phyloP scores from a whole-genome alignment of 1,140 invertebrate genomes.

The Oedothorax gibbosus region DNA sequence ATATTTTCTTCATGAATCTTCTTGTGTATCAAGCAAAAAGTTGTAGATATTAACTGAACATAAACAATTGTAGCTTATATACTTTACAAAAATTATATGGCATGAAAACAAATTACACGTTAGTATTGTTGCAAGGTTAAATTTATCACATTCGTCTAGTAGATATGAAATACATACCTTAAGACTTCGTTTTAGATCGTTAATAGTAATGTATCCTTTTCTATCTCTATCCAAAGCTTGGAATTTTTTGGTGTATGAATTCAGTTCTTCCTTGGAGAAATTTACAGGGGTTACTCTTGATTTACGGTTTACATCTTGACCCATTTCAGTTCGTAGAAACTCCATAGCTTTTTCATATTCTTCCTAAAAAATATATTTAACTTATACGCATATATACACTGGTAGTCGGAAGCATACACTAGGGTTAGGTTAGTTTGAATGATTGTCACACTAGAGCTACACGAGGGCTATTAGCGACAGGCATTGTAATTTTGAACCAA shows the following conservation, averaged over 20 bases:
- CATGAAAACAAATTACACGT: too few species aligned
- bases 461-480: too few species aligned
- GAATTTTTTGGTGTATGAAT: slow-evolving; percentile 94
- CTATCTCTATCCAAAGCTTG: slow-evolving; percentile 93
- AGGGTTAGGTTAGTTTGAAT: too few species aligned
- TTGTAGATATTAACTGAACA: too few species aligned
- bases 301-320: slow-evolving; percentile 89
- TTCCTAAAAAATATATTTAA: slow-evolving; percentile 48
- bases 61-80: too few species aligned
- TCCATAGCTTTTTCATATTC: slow-evolving; percentile 84
- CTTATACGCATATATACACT: not conserved
- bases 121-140: too few species aligned
- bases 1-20: too few species aligned
- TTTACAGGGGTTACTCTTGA: slow-evolving; percentile 89
- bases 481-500: too few species aligned
- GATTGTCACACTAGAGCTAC: too few species aligned
- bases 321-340: slow-evolving; percentile 96
- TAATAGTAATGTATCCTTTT: slow-evolving; percentile 98
- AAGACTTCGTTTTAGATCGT: slow-evolving; percentile 92
- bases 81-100: too few species aligned
- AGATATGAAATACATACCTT: slow-evolving; percentile 77
- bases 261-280: slow-evolving; percentile 93
- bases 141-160: not conserved
- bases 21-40: too few species aligned
- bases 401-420: too few species aligned